Evolutionary conservation across 2,888 invertebrate species (phyloP).

Genomic region (Drosophila anomelani): DNA sequence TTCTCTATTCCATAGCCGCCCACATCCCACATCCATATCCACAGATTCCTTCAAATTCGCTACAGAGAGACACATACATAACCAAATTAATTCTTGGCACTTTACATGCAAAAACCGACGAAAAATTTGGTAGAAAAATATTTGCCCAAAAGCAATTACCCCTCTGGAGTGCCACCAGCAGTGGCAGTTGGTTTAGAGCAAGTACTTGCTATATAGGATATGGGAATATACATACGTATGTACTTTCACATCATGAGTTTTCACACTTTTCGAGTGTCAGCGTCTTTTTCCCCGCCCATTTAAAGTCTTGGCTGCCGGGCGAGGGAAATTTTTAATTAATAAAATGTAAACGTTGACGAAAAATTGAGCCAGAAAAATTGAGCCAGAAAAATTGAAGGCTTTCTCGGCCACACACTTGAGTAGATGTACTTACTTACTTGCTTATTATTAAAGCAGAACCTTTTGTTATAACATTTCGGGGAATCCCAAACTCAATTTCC

Average conservation of each 20-base stretch:
- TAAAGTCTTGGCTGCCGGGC: slow-evolving; percentile 17
- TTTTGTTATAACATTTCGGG: background rate
- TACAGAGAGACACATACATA: slow-evolving; percentile 30
- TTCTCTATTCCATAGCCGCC: slow-evolving; percentile 35
- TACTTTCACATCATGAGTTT: slow-evolving; percentile 13
- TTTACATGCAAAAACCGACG: slow-evolving; percentile 36
- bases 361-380: slow-evolving; percentile 41
- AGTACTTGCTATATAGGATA: slow-evolving; percentile 7
- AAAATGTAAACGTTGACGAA: slow-evolving; percentile 65
- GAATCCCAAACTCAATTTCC: slow-evolving; percentile 22
- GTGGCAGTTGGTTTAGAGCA: slow-evolving; percentile 16
- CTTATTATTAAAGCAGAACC: background rate
- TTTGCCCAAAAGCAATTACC: slow-evolving; percentile 66
- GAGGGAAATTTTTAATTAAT: slow-evolving; percentile 64
- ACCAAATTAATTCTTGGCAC: slow-evolving; percentile 61
- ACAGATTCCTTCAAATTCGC: slow-evolving; percentile 8
- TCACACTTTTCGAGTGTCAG: slow-evolving; percentile 43
- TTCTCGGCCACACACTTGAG: slow-evolving; percentile 1
- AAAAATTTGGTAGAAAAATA: slow-evolving; percentile 46
- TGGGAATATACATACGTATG: slow-evolving; percentile 9
- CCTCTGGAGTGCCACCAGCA: slow-evolving; percentile 10
- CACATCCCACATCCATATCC: slow-evolving; percentile 2
- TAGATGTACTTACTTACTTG: background rate
- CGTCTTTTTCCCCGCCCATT: slow-evolving; percentile 25
- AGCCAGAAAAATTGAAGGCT: slow-evolving; percentile 38